A percentile compares a stretch with the other conserved stretches of the same genome.
phyloP scores from a whole-genome alignment of 1,140 invertebrate species.

The Pogonus chalceus region DNA sequence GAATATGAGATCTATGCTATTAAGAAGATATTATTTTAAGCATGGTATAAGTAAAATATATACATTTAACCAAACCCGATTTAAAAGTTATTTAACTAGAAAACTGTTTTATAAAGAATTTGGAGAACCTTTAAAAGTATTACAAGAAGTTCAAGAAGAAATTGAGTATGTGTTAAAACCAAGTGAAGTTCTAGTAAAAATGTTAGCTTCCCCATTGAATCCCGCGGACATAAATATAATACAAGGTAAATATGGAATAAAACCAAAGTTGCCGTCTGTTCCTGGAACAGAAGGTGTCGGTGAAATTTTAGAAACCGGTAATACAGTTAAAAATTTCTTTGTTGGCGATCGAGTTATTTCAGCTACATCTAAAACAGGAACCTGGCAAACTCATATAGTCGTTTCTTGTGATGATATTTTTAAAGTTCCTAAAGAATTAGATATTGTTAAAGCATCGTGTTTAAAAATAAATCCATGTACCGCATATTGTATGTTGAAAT shows the following conservation, averaged over 20 bases:
- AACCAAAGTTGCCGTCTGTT: conserved; percentile 72
- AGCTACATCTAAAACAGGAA: conserved; percentile 58
- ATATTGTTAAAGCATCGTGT: conserved; percentile 70
- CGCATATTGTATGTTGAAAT: conserved; percentile 92
- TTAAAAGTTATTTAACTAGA: too few species aligned
- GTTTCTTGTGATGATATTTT: conserved; percentile 52
- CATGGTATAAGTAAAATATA: too few species aligned
- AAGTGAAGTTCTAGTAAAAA: conserved; percentile 66
- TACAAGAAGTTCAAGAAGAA: conserved; percentile 45
- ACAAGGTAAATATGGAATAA: conserved; percentile 89
- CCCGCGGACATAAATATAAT: conserved; percentile 99
- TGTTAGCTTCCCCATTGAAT: conserved; percentile 88
- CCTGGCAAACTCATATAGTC: conserved; percentile 72
- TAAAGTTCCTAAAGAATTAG: conserved; percentile 59
- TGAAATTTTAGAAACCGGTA: conserved; percentile 63
- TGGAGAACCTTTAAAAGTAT: conserved; percentile 64
- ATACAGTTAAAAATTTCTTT: conserved; percentile 50
- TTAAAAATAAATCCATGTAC: conserved; percentile 90
- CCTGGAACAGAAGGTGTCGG: conserved; percentile 91
- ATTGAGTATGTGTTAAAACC: conserved; percentile 38
- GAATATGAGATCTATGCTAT: too few species aligned
- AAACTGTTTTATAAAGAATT: conserved; percentile 59
- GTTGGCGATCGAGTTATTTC: conserved; percentile 79
- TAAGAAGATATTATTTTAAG: too few species aligned
- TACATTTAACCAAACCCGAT: too few species aligned